Conservation (phyloP, 2,888 invertebrate species). For the Rhorus exstirpatorius region DNA sequence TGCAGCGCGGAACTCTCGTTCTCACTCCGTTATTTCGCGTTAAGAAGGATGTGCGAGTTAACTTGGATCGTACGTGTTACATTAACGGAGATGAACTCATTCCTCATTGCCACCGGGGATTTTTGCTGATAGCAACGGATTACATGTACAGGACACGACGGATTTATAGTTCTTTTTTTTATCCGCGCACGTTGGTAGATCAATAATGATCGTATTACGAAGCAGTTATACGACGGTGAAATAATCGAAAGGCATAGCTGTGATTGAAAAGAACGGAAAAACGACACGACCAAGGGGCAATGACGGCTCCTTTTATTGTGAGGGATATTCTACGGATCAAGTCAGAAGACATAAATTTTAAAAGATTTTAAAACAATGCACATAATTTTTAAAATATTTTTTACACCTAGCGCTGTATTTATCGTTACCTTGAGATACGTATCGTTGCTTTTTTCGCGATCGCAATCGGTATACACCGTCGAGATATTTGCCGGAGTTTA, state of each 20-base stretch:
- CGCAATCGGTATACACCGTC: too few species aligned
- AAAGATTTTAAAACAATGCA: too few species aligned
- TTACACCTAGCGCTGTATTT: too few species aligned
- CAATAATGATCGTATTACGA: not conserved
- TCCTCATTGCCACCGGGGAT: conserved; percentile 71
- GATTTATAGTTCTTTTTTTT: conserved; percentile 32
- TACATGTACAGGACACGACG: conserved; percentile 23
- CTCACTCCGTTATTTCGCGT: conserved; percentile 69
- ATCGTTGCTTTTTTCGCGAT: too few species aligned
- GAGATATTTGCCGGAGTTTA: conserved; percentile 75
- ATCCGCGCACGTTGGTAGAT: conserved; percentile 4
- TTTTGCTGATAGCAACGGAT: conserved; percentile 39
- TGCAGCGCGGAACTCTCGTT: conserved; percentile 35
- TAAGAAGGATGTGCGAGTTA: conserved; percentile 86
- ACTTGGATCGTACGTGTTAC: conserved; percentile 81
- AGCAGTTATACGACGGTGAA: not conserved
- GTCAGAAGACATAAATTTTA: too few species aligned
- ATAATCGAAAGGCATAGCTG: not conserved
- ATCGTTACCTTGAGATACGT: too few species aligned
- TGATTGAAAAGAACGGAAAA: not conserved
- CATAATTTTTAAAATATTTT: too few species aligned
- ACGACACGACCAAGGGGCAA: not conserved
- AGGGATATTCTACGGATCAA: not conserved
- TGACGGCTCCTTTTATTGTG: not conserved
- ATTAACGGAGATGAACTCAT: conserved; percentile 85